Evolutionary conservation across 2,888 invertebrate genomes (phyloP), one percentile per base, ranked within the genome.

Genomic region (Macrosoma leucophasiata): DNA sequence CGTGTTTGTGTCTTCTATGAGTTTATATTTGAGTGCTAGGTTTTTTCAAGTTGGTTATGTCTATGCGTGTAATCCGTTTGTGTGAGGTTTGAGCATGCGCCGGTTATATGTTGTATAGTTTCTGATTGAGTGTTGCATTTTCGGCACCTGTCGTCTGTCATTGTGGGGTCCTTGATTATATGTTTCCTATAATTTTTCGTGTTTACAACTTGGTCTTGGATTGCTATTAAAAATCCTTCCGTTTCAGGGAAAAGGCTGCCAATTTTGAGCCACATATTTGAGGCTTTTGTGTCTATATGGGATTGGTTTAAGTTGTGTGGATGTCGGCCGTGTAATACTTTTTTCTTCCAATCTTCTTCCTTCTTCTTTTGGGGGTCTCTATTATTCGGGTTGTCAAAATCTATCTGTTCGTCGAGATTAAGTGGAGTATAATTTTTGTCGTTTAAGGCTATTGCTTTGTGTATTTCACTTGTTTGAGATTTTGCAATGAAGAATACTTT

Each of bases 401-500:
- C 3, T 27, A n/a, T 27, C 26, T 1, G 7, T 2, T 9, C n/a
- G n/a, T n/a, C n/a, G n/a, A 28, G n/a, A 12, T 28, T 28, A 11
- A 27, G 7, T 17, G 26, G 26, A 27, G 26, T 27, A 6, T 10
- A n/a, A n/a, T 9, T 27, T 10, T 27, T 27, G 10, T 21, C 21
- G 8, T 9, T 10, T 10, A 11, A 60, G 59, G 60, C 56, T 60
- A 57, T 58, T 53, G 14, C 14, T 4, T 18, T 27, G 17, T 30
- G 35, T 14, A 35, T 5, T 6, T 5, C n/a, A 6, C 29, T 29
- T 9, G 10, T 19, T 4, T 15, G 4, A n/a, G 35, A 3, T 21
- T 29, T 31, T 1, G 18, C 10, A 20, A 31, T 11, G 14, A 39
- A 39, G 8, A 29, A 39, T 1, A n/a, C 4, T 19, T 29, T 15